Base-by-base conservation (phyloP, 2,888 invertebrate species). In the Conistra vaccinii region DNA sequence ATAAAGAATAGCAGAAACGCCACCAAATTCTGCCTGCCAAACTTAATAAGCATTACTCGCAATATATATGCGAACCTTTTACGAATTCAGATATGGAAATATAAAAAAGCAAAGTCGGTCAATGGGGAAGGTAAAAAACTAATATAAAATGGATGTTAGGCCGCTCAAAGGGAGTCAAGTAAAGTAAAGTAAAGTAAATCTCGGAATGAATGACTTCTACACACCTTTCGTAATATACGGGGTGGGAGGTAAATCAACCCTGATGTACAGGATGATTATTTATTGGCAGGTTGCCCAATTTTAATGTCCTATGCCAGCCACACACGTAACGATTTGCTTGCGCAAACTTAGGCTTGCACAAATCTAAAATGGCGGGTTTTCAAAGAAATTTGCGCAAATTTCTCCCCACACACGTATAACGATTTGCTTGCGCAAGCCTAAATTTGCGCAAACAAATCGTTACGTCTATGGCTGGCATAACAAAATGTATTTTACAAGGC, bases 71-170 rank as follows among this genome's bases (percentile, higher is more conserved):
- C 69, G 60, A 61, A 69, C 58, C 73, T 81, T 76, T 85, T 85
- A 85, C 76, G 67, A 32, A 81, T 81, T 87, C 77, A 75, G 53
- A 71, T 75, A 87, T 85, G 82, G 75, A 81, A 85, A 75, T 87
- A 81, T 81, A 73, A 35, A 69, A 75, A 83, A 69, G 65, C 60
- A 45, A 85, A 81, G 32, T 78, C 73, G 74, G 73, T 73, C 82
- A 85, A 60, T 69, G 61, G 61, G 9, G 65, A 73, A 74, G 73
- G 61, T 61, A 70, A 76, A 81, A 79, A 83, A 74, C 74, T 79
- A 76, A 82, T 81, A 87, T 87, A 81, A 85, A 87, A 87, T 85
- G 78, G 74, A 69, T 74, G 73, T 76, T 70, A 74, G 68, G 29
- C 45, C 61, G 69, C 35, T 76, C 85, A 81, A 85, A 82, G 74